Evolutionary conservation across 1,140 invertebrate genomes (phyloP).

Genomic region (Melanaphis sacchari): DNA sequence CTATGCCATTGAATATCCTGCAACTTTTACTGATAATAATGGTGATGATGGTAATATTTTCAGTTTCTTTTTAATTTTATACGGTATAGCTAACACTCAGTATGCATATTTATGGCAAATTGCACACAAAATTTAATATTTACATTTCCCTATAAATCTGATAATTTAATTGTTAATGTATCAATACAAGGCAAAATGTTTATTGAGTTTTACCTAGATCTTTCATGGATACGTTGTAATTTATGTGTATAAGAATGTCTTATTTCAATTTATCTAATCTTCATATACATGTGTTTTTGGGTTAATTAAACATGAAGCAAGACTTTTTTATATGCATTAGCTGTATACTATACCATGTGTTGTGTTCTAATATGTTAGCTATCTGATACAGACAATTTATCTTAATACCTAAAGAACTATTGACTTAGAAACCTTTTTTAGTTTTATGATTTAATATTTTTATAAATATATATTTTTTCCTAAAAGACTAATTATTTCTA

Average conservation of each 20-base stretch:
- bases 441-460: slow-evolving; percentile 53
- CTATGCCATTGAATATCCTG: background rate
- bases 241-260: background rate
- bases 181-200: background rate
- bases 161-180: background rate
- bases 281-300: slow-evolving; percentile 1
- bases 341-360: slow-evolving; percentile 41
- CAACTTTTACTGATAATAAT: slow-evolving; percentile 23
- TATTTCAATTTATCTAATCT: slow-evolving; percentile 10
- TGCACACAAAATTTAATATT: slow-evolving; percentile 15
- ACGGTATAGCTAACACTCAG: slow-evolving; percentile 33
- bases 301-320: background rate
- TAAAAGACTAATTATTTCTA: slow-evolving; percentile 40
- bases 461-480: slow-evolving; percentile 49
- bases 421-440: slow-evolving; percentile 11
- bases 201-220: slow-evolving; percentile 3
- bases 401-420: slow-evolving; percentile 26
- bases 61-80: slow-evolving; percentile 39
- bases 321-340: slow-evolving; percentile 24
- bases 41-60: background rate
- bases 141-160: background rate
- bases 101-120: slow-evolving; percentile 29
- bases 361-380: slow-evolving; percentile 48
- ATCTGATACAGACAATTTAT: background rate
- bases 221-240: slow-evolving; percentile 3